Evolutionary conservation across 35 echinoderm and acorn worm species (phyloP).

Genomic region (Stichopus chloronotus): DNA sequence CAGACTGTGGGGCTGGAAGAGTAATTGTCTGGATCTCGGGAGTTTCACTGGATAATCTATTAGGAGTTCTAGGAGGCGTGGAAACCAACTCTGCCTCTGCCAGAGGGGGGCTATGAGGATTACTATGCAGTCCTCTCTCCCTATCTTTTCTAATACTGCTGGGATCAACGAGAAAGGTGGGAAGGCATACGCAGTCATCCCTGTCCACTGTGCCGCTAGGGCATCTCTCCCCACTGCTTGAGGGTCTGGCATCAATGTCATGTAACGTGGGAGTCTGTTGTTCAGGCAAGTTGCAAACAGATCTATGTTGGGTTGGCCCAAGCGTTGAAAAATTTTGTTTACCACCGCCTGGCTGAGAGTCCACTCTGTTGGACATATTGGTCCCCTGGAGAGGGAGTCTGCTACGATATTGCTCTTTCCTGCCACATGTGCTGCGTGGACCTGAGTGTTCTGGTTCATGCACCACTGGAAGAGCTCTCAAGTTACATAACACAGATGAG

Average conservation of each 20-base stretch:
- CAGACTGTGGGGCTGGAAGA: background rate
- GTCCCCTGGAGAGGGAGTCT: no score
- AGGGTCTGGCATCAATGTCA: slow-evolving; percentile 4
- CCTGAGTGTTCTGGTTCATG: no score
- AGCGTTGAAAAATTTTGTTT: slow-evolving; percentile 18
- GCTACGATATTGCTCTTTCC: no score
- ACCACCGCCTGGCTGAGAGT: background rate
- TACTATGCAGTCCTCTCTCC: background rate
- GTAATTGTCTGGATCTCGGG: background rate
- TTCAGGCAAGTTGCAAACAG: slow-evolving; percentile 4
- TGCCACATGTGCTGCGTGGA: no score
- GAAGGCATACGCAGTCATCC: slow-evolving; percentile 23
- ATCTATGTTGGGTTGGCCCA: slow-evolving; percentile 3
- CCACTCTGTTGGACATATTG: no score
- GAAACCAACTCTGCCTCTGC: slow-evolving; percentile 11
- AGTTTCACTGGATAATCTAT: background rate
- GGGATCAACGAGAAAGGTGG: slow-evolving; percentile 47
- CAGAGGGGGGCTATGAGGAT: slow-evolving; percentile 15
- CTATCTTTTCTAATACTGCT: slow-evolving; percentile 53
- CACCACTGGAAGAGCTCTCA: no score
- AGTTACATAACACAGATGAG: no score
- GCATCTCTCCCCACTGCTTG: background rate
- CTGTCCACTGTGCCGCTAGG: background rate
- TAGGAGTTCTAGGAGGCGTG: slow-evolving; percentile 22
- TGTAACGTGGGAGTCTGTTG: slow-evolving; percentile 1